These are phyloP conservation scores for Halocaridina rubra DNA, from an alignment of 2,888 invertebrate species.

Conservation along the genomic window DNA sequence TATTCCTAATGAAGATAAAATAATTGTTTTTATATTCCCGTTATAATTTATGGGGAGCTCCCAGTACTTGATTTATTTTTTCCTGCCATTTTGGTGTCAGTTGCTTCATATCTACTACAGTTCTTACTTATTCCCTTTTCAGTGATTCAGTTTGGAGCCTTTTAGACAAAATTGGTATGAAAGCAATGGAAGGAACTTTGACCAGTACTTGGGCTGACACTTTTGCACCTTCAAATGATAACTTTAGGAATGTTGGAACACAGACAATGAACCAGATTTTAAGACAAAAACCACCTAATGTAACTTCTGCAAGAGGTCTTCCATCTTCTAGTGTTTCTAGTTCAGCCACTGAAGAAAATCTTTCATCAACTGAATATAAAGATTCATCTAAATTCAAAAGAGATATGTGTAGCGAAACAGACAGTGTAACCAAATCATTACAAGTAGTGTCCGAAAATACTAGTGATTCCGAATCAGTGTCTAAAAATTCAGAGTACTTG, in stretches of 20 bases:
- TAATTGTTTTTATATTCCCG: too few species aligned
- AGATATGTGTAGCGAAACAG: background rate
- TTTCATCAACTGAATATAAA: background rate
- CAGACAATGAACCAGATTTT: background rate
- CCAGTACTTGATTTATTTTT: too few species aligned
- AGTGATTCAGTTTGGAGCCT: slow-evolving; percentile 56
- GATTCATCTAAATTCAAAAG: background rate
- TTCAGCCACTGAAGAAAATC: background rate
- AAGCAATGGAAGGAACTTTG: slow-evolving; percentile 25
- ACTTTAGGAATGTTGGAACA: slow-evolving; percentile 1
- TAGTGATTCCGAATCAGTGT: background rate
- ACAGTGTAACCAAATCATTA: background rate
- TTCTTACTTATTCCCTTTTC: background rate
- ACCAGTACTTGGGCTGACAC: slow-evolving; percentile 34
- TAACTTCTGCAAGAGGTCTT: background rate
- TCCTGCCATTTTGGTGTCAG: too few species aligned
- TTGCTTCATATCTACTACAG: too few species aligned
- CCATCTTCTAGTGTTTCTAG: background rate
- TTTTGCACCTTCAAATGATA: background rate
- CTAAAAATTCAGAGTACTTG: background rate
- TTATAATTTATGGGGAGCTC: too few species aligned
- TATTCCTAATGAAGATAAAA: too few species aligned
- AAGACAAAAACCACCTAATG: slow-evolving; percentile 2
- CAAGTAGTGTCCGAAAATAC: background rate
- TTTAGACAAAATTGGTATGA: slow-evolving; percentile 41